Evolutionary conservation across 2,888 invertebrate genomes (phyloP).

Genomic region (Crocallis elinguaria): DNA sequence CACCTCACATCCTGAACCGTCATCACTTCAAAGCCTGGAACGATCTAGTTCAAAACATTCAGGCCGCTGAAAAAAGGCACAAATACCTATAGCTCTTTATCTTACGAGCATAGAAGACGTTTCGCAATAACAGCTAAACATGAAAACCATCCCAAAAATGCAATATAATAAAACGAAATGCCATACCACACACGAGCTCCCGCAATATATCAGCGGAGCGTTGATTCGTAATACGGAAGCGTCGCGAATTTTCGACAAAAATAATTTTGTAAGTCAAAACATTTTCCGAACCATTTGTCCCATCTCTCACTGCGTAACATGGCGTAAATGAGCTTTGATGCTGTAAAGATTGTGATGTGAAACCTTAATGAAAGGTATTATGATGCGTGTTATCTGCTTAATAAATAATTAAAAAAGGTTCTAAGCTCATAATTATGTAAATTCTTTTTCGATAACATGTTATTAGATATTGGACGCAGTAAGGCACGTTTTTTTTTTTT

Average conservation of each 20-base stretch:
- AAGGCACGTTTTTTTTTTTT: too few species aligned
- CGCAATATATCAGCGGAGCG: constrained; percentile 68
- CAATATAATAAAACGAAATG: constrained; percentile 53
- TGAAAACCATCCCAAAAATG: constrained; percentile 31
- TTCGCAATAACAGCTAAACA: constrained; percentile 35
- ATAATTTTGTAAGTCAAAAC: constrained; percentile 66
- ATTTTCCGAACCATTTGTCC: constrained; percentile 70
- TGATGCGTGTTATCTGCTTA: too few species aligned
- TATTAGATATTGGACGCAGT: too few species aligned
- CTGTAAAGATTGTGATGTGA: constrained; percentile 8
- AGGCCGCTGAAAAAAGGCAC: background rate
- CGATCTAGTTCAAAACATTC: too few species aligned
- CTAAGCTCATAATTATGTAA: too few species aligned
- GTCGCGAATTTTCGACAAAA: constrained; percentile 58
- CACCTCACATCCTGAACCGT: too few species aligned
- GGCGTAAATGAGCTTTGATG: constrained; percentile 21
- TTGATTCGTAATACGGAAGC: constrained; percentile 72
- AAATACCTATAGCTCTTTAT: background rate
- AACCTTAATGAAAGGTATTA: background rate
- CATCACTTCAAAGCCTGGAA: too few species aligned
- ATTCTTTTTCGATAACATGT: too few species aligned
- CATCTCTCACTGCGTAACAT: constrained; percentile 42
- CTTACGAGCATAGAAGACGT: constrained; percentile 12
- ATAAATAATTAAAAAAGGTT: too few species aligned
- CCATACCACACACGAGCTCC: constrained; percentile 64